Evolutionary conservation across 2,113 vertebrate species (phyloP).

Genomic region (Noturus placidus): DNA sequence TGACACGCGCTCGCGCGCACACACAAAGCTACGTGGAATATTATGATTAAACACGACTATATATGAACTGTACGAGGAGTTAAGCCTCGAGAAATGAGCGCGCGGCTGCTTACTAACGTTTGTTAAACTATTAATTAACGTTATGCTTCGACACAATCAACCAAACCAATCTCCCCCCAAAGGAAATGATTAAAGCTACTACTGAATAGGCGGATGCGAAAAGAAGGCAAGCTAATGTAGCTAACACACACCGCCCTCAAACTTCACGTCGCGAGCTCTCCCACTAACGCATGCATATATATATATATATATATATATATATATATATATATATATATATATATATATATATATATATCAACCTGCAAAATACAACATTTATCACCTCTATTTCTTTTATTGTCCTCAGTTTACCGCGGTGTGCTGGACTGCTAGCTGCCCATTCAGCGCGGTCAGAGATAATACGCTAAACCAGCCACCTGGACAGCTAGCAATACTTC

Average conservation of each 20-base stretch:
- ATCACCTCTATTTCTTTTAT: too few relatives aligned
- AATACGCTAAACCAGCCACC: constrained; percentile 35
- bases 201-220: background rate
- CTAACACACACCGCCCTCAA: background rate
- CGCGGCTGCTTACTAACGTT: constrained; percentile 29
- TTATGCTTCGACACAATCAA: background rate
- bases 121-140: background rate
- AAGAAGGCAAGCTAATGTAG: background rate
- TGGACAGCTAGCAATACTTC: constrained; percentile 58
- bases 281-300: too few relatives aligned
- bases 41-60: background rate
- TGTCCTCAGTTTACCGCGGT: too few relatives aligned
- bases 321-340: too few relatives aligned
- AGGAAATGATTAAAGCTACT: background rate
- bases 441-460: background rate
- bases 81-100: background rate
- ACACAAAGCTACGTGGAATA: background rate
- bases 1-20: background rate
- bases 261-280: background rate
- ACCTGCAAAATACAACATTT: too few relatives aligned
- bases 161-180: background rate
- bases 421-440: too few relatives aligned
- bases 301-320: too few relatives aligned
- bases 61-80: background rate
- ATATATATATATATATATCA: too few relatives aligned